These are phyloP conservation scores for Notechis scutatus DNA, from an alignment of 2,113 vertebrate species.

Conservation along the genomic window DNA sequence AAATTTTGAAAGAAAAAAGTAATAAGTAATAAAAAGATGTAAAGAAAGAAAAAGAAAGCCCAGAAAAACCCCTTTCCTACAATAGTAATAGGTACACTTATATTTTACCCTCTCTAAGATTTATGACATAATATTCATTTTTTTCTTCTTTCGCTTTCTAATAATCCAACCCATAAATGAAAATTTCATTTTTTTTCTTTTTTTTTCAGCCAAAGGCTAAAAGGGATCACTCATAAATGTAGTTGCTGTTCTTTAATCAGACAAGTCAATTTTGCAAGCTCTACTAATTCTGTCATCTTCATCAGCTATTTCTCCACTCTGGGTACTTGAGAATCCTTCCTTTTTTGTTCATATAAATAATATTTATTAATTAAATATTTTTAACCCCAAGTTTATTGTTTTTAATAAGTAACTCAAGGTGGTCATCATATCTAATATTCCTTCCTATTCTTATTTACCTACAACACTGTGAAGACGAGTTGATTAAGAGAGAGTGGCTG, in stretches of 20 bases:
- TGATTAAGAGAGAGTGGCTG: background rate
- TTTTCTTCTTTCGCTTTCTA: background rate
- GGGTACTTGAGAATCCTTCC: background rate
- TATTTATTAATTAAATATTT: background rate
- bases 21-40: background rate
- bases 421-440: background rate
- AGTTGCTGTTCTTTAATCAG: background rate
- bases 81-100: background rate
- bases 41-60: background rate
- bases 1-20: background rate
- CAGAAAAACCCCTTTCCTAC: background rate
- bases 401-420: background rate
- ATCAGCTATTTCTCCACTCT: background rate
- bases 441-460: background rate
- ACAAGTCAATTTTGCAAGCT: background rate
- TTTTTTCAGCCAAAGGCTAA: background rate
- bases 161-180: background rate
- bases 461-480: background rate
- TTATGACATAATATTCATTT: background rate
- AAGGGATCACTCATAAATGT: background rate
- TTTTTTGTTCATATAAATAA: background rate
- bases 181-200: accelerated
- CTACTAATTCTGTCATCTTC: background rate
- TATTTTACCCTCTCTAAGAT: background rate
- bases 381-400: background rate